Base-by-base conservation (phyloP, 2,888 invertebrate species). In the Philopedon plagiatum region DNA sequence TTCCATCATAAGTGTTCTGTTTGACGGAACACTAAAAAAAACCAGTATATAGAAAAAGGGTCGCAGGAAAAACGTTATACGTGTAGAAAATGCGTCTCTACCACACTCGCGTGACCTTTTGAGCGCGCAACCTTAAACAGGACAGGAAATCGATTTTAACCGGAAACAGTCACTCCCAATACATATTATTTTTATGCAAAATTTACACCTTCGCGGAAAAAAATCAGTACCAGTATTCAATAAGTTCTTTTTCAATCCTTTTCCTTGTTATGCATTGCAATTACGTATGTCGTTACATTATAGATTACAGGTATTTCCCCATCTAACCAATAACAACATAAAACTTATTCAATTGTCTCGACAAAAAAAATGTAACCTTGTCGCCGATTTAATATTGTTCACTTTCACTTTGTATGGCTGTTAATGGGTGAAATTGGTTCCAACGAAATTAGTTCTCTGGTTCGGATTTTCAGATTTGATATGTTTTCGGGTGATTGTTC, bases 301-400 rank as follows among this genome's bases (percentile, higher is more conserved):
- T n/a, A 44, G 39, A 57, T 41, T 54, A 54, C 29, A 18, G 54
- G 49, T 26, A 70, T 70, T 70, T 63, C 70, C 70, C 64, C 70
- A 70, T 64, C 64, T 58, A 51, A 13, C 26, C 9, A 44, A 44
- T 44, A 44, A 62, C 51, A 60, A 66, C 61, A 62, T 49, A 32
- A 54, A 56, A 62, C 56, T 69, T 69, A 69, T 69, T 69, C 46
- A 69, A 69, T 70, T 70, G 66, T 61, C 54, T 54, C 54, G 61
- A 71, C 65, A 71, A 71, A 66, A 71, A 63, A 61, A 66, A 60
- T 71, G 18, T 66, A 71, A 71, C 65, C 66, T 71, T 66, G 63
- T 5, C 54, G 37, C 29, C 63, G 69, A 56, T 62, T 63, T 62
- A 69, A 63, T 62, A 69, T 69, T 69, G 69, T 64, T 60, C 63